Percentiles rank a stretch among this genome's conserved stretches.
Evolutionary conservation across 2,888 invertebrate species (phyloP).

Genomic region (Nudaria mundana): DNA sequence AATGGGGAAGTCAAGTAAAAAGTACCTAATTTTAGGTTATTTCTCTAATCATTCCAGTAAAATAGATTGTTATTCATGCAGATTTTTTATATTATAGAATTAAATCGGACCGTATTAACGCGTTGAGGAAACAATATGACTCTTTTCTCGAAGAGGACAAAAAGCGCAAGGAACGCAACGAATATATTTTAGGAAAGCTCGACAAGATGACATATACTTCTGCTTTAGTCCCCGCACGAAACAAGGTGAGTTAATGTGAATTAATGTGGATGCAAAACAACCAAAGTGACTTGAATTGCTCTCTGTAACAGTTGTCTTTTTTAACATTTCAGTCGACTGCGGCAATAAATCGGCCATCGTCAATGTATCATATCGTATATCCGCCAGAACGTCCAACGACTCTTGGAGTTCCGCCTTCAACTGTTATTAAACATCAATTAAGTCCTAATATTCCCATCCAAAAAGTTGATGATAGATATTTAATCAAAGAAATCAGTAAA

Average conservation of each 20-base stretch:
- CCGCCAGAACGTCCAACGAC: conserved; percentile 6
- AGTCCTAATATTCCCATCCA: conserved; percentile 25
- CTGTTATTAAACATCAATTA: conserved; percentile 16
- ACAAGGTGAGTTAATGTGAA: conserved; percentile 33
- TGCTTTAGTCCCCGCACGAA: conserved; percentile 43
- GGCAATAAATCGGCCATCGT: conserved; percentile 2
- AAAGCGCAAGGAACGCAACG: conserved; percentile 69
- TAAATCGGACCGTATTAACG: conserved; percentile 62
- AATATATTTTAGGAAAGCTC: conserved; percentile 64
- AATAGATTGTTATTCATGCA: too few species aligned
- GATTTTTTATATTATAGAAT: conserved; percentile 42
- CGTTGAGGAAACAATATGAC: conserved; percentile 67
- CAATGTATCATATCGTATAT: conserved; percentile 7
- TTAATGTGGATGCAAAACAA: too few species aligned
- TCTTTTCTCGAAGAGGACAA: conserved; percentile 71
- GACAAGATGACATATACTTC: conserved; percentile 64
- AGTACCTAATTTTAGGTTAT: too few species aligned
- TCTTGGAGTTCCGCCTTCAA: conserved; percentile 14
- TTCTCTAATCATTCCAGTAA: too few species aligned
- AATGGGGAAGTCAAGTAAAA: conserved; percentile 68
- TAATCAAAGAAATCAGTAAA: conserved; percentile 64
- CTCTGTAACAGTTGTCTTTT: not conserved
- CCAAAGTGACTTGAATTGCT: not conserved
- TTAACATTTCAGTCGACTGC: conserved; percentile 18
- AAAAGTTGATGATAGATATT: conserved; percentile 37